A percentile compares a stretch with the other conserved stretches of the same genome.
These are phyloP conservation scores for Cheilosia grossa DNA, from an alignment of 2,888 invertebrate species.

Conservation along the genomic window DNA sequence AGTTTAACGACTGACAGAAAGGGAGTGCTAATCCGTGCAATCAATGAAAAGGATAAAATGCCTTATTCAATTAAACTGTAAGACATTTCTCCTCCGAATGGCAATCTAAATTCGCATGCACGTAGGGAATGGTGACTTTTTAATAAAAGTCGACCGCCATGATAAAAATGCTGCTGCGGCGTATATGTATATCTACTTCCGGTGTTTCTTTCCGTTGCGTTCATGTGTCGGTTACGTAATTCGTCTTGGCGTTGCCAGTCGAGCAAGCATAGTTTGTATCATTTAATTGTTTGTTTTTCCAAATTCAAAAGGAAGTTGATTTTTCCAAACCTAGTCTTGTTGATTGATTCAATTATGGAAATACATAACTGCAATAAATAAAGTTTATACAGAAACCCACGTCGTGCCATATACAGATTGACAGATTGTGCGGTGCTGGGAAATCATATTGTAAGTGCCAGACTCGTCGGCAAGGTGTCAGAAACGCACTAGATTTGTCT, in stretches of 20 bases:
- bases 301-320: constrained; percentile 40
- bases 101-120: background rate
- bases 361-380: constrained; percentile 8
- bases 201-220: background rate
- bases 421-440: too few relatives aligned
- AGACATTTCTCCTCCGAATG: background rate
- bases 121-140: background rate
- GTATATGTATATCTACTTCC: constrained; percentile 22
- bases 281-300: constrained; percentile 8
- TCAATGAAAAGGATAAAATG: constrained; percentile 5
- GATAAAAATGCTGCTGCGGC: constrained; percentile 4
- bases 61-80: background rate
- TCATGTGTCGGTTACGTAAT: background rate
- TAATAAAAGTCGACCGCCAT: background rate
- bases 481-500: too few relatives aligned
- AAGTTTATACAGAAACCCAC: constrained; percentile 25
- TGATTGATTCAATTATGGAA: constrained; percentile 32
- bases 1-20: background rate
- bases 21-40: background rate
- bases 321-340: constrained; percentile 41
- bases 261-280: background rate
- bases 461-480: too few relatives aligned
- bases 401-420: background rate
- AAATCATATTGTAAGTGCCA: too few relatives aligned
- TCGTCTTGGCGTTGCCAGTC: background rate